Evolutionary conservation across 2,797 vertebrate genomes (phyloP).

Genomic region (Acridotheres tristis): DNA sequence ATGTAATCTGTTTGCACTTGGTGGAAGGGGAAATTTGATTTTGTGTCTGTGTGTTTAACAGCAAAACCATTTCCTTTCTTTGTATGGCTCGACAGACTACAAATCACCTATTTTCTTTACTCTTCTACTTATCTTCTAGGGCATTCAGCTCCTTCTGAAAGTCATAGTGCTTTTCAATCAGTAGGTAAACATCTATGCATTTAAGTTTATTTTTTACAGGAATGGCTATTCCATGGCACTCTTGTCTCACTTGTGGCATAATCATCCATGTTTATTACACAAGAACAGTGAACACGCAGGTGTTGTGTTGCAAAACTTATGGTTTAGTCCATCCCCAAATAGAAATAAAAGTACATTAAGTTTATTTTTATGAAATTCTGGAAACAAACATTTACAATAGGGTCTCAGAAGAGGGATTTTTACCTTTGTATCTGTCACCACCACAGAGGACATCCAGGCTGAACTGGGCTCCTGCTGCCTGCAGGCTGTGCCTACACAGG

Average conservation of each 20-base stretch:
- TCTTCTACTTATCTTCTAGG: not conserved
- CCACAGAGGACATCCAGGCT: not conserved
- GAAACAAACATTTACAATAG: not conserved
- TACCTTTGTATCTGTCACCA: not conserved
- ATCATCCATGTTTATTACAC: not conserved
- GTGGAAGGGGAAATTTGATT: not conserved
- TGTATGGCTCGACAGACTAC: rapidly evolving
- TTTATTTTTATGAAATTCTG: not conserved
- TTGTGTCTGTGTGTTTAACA: slow-evolving; percentile 3
- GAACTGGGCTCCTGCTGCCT: not conserved
- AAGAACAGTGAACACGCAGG: not conserved
- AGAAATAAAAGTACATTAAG: not conserved
- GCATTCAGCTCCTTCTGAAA: not conserved
- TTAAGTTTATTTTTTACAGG: not conserved
- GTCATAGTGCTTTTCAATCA: not conserved
- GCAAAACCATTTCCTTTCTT: not conserved
- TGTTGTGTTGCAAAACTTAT: not conserved
- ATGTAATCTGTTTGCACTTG: not conserved
- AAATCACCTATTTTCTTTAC: not conserved
- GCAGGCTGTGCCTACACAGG: not conserved
- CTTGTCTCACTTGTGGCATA: not conserved
- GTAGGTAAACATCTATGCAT: not conserved
- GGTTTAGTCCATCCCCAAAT: not conserved
- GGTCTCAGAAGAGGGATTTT: not conserved
- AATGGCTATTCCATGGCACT: not conserved